Evolutionary conservation across 2,888 invertebrate genomes (phyloP), one percentile per base, ranked within the genome.

Genomic region (Branchipolynoe longqiensis): DNA sequence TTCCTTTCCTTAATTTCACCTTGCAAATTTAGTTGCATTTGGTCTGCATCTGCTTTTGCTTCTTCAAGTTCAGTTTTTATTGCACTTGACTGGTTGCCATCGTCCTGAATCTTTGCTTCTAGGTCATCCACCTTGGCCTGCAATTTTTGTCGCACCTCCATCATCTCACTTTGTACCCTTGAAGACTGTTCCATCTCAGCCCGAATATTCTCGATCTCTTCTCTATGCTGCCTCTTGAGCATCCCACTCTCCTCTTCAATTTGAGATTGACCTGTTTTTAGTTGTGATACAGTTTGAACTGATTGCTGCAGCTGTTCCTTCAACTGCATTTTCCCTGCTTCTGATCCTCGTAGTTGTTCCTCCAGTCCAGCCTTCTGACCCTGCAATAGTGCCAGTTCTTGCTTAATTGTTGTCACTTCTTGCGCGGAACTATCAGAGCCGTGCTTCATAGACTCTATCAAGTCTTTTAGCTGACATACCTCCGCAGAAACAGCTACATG

Each of bases 391-490:
- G 62, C 40, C 14, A 86, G 48, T 28, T 86, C 84, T 38, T 84
- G 41, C 25, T 85, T 64, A 8, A 85, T 14, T 6, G 54, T 28
- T 1, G 36, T 18, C 0, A 86, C 1, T 41, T 86, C 82, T 31
- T 87, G 81, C 4, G 82, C 36, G 1, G 33, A 33, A 18, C 54
- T 31, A 64, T 85, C 82, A 41, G 69, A 41, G 12, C 86, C 84
- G n/a, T 78, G 59, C 78, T 81, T 86, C 54, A 86, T 0, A 36
- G 84, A 81, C 6, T 69, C 84, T n/a, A 86, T 1, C 12, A 48
- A 22, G 31, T 54, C 69, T 40, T 84, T 84, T 31, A 83, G 36
- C 31, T 74, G 38, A 25, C 40, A 78, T 25, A 84, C 8, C 38
- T 86, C 86, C 3, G 8, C 54, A 38, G 3, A 3, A 1, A 18